phyloP scores from a whole-genome alignment of 2,797 vertebrate genomes.

The Rhincodon typus region DNA sequence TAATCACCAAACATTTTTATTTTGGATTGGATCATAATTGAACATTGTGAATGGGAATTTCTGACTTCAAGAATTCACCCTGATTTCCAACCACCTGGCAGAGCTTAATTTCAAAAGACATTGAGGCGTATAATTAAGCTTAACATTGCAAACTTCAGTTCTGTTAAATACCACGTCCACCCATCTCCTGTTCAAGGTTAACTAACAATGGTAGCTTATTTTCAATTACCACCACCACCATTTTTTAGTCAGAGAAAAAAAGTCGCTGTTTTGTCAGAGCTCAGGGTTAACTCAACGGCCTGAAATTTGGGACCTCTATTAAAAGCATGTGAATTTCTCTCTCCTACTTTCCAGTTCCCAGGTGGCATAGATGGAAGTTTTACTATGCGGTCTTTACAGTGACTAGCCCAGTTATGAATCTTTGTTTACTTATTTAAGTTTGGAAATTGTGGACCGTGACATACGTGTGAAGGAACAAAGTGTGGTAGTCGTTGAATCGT shows the following conservation, averaged over 20 bases:
- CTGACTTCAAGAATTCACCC: neutral
- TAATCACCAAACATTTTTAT: slow-evolving; percentile 2
- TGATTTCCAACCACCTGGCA: neutral
- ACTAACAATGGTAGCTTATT: neutral
- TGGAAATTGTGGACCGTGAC: neutral
- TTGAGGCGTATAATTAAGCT: neutral
- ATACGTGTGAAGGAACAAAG: too few relatives aligned
- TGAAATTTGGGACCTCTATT: neutral
- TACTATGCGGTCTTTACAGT: neutral
- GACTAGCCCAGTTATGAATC: neutral
- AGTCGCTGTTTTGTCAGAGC: neutral
- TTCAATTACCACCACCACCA: neutral
- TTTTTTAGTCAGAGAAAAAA: neutral
- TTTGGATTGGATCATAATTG: neutral
- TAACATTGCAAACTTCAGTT: neutral
- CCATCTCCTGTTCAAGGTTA: neutral
- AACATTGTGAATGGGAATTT: neutral
- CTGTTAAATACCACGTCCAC: neutral
- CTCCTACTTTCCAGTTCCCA: neutral
- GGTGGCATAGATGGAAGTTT: neutral
- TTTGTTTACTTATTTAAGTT: neutral
- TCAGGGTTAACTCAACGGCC: neutral
- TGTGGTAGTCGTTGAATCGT: too few relatives aligned
- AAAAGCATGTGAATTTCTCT: neutral
- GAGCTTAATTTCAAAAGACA: neutral